Evolutionary conservation across 1,140 invertebrate genomes (phyloP), one percentile per base, ranked within the genome.

Genomic region (Brachionus manjavacas): DNA sequence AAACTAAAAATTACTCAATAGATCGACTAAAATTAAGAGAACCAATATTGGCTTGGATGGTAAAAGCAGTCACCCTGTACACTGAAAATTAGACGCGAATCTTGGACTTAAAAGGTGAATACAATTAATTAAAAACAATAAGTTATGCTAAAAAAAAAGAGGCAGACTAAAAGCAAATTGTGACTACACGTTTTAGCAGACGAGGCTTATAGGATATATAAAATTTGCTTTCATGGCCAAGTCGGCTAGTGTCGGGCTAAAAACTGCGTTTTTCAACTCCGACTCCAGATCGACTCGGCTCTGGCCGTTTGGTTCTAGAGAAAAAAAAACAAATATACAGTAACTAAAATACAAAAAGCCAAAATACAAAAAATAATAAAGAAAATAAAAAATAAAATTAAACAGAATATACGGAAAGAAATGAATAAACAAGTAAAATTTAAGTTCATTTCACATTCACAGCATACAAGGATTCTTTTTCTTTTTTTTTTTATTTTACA

Each of bases 251-350:
- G 16, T 3, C 31, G 66, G 25, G 66, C 25, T 39, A 68, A 68
- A 68, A 68, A 68, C n/a, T 20, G 52, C 20, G 52, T 60, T 60
- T 60, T 60, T 60, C 20, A 60, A 23, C 52, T 7, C 52, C 52
- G 0, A 20, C 16, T 60, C 52, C 3, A 20, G 8, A 9, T 20
- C 52, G 52, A 60, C 52, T 60, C 20, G 20, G 52, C 52, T 60
- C 52, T 60, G 52, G 66, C 66, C 66, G n/a, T 31, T 68, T 31
- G 66, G 25, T 31, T 68, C 12, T 68, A 68, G 25, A 43, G 39
- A 43, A 39, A 74, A 74, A 35, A 74, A 74, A 74, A 74, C 70
- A 74, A 74, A 74, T 74, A 74, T 74, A 74, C 70, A 74, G 31
- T 43, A 74, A 74, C 70, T 74, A 74, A 74, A 74, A 74, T 41